phyloP scores from a whole-genome alignment of 1,140 invertebrate species.

The Proales similis region DNA sequence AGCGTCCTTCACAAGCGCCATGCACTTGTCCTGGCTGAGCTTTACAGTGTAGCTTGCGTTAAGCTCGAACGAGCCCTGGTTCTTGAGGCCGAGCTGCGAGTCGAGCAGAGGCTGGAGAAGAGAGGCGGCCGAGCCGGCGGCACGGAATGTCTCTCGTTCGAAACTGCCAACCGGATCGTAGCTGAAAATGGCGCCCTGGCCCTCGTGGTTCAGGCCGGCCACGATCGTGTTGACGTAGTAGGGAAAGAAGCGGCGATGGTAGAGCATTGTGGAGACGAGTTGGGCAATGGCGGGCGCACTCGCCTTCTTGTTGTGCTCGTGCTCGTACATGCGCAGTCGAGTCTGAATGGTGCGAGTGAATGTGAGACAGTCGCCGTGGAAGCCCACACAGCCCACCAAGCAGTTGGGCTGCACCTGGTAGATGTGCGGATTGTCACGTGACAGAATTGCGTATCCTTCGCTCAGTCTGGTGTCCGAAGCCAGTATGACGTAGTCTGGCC shows the following conservation, averaged over 20 bases:
- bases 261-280: constrained; percentile 88
- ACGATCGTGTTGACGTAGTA: constrained; percentile 93
- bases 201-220: constrained; percentile 67
- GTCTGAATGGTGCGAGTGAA: constrained; percentile 48
- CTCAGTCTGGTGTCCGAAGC: constrained; percentile 87
- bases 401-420: constrained; percentile 50
- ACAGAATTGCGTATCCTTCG: constrained; percentile 78
- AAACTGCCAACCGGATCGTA: constrained; percentile 95
- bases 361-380: constrained; percentile 58
- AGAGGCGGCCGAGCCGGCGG: constrained; percentile 64
- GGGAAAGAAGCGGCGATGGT: constrained; percentile 94
- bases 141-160: constrained; percentile 69
- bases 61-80: constrained; percentile 62
- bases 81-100: constrained; percentile 60
- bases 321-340: constrained; percentile 69
- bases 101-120: constrained; percentile 59
- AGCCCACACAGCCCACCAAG: constrained; percentile 32
- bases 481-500: constrained; percentile 76
- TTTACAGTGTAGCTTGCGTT: constrained; percentile 1
- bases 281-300: constrained; percentile 81
- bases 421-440: constrained; percentile 67
- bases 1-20: constrained; percentile 79
- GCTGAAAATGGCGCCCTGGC: constrained; percentile 82
- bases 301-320: constrained; percentile 90
- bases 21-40: constrained; percentile 65